A percentile compares a stretch with the other conserved stretches of the same genome.
These are phyloP conservation scores for Macrostomum lignano DNA, from an alignment of 1,140 invertebrate genomes.

Conservation along the genomic window DNA sequence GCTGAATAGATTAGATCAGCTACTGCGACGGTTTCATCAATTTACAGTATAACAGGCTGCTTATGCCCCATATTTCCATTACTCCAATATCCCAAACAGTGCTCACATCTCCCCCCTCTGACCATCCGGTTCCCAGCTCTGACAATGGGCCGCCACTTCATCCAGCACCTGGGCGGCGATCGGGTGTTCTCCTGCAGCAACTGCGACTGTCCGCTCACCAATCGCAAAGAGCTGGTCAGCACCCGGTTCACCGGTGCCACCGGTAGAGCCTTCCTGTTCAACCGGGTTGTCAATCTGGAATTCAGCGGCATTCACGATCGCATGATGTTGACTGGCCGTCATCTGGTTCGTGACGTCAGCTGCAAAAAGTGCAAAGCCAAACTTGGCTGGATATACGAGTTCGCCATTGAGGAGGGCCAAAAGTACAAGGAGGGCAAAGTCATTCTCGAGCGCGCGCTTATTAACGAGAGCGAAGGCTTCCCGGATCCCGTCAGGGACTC, in stretches of 20 bases:
- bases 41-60: too few species aligned
- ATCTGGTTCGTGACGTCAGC: constrained; percentile 84
- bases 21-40: too few species aligned
- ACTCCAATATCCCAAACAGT: too few species aligned
- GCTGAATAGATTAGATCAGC: too few species aligned
- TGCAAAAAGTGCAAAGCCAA: constrained; percentile 69
- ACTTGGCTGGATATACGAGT: constrained; percentile 28
- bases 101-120: too few species aligned
- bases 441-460: constrained; percentile 37
- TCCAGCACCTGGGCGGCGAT: constrained; percentile 4
- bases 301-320: constrained; percentile 11
- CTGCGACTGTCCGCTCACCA: constrained; percentile 78
- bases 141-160: constrained; percentile 4
- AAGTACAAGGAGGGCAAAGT: constrained; percentile 75
- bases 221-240: constrained; percentile 66
- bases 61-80: too few species aligned
- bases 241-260: constrained; percentile 72
- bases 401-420: constrained; percentile 83
- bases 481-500: too few species aligned
- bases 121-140: too few species aligned
- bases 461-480: constrained; percentile 9
- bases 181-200: constrained; percentile 43
- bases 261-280: constrained; percentile 69
- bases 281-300: constrained; percentile 12
- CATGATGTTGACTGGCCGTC: constrained; percentile 37